Percentiles rank a stretch among this genome's conserved stretches.
These are phyloP conservation scores for Orussus abietinus DNA, from an alignment of 1,140 invertebrate species.

Conservation along the genomic window DNA sequence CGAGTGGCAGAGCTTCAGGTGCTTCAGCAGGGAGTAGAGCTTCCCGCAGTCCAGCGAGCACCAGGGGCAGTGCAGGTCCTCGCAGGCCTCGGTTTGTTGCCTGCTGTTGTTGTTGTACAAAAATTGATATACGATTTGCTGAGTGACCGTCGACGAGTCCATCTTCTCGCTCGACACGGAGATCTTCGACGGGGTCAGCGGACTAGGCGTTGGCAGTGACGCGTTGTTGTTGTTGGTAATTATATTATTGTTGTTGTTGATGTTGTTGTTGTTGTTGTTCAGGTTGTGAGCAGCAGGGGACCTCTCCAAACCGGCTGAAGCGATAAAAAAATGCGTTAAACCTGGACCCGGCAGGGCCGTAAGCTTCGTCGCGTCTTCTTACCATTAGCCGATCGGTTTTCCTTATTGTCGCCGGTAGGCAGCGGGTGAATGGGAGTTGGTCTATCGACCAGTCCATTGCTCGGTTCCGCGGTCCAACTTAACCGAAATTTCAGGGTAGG, in stretches of 20 bases:
- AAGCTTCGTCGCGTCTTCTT: no score
- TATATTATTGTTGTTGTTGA: constrained; percentile 30
- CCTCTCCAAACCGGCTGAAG: constrained; percentile 41
- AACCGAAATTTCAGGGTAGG: constrained; percentile 81
- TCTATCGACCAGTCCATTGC: constrained; percentile 66
- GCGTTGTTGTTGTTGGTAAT: constrained; percentile 45
- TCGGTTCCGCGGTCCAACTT: constrained; percentile 73
- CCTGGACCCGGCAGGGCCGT: no score
- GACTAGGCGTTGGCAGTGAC: constrained; percentile 42
- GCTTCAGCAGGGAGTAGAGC: constrained; percentile 86
- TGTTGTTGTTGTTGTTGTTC: constrained; percentile 16
- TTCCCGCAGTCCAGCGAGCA: constrained; percentile 85
- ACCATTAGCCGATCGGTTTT: constrained; percentile 58
- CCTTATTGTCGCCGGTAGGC: constrained; percentile 57
- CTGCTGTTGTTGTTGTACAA: constrained; percentile 91
- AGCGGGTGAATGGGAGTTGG: constrained; percentile 53
- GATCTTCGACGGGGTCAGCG: constrained; percentile 40
- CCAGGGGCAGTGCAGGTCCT: constrained; percentile 92
- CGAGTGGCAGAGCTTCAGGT: constrained; percentile 89
- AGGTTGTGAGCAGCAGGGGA: constrained; percentile 37
- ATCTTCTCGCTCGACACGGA: constrained; percentile 34
- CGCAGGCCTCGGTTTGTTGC: constrained; percentile 90
- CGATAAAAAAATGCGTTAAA: no score
- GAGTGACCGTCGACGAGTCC: constrained; percentile 40
- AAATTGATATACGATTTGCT: constrained; percentile 91